Conservation (phyloP, 2,888 invertebrate species). For the Rotaria socialis region DNA sequence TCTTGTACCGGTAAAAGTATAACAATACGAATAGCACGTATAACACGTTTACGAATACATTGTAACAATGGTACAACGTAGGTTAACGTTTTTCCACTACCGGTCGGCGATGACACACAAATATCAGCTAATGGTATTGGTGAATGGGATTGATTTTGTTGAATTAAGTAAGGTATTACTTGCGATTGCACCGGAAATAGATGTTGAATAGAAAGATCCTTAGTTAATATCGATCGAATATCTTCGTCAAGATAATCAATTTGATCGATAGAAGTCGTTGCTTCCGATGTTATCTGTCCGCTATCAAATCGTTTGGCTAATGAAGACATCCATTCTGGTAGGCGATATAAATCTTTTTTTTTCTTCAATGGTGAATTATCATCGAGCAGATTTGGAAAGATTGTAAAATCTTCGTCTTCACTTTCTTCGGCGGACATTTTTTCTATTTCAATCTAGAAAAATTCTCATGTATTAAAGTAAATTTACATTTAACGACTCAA, state of each 20-base stretch:
- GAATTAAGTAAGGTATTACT: conserved; percentile 55
- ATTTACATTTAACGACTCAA: no score
- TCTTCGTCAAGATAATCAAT: background rate
- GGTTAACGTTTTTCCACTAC: conserved; percentile 91
- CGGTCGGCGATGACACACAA: conserved; percentile 93
- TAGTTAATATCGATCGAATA: conserved; percentile 1
- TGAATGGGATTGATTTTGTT: conserved; percentile 47
- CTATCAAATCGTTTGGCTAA: background rate
- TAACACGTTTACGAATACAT: conserved; percentile 38
- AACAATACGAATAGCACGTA: conserved; percentile 66
- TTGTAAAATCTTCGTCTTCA: background rate
- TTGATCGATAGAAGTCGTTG: background rate
- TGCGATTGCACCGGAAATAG: conserved; percentile 52
- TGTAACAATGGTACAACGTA: conserved; percentile 86
- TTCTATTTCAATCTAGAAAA: no score
- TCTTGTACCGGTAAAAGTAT: conserved; percentile 88
- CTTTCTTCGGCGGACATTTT: background rate
- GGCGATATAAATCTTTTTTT: conserved; percentile 8
- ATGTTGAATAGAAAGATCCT: conserved; percentile 8
- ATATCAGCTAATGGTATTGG: conserved; percentile 73
- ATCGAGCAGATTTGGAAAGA: background rate
- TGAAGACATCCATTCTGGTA: conserved; percentile 29
- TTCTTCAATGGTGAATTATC: background rate
- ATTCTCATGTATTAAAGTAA: no score
- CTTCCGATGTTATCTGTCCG: background rate